These are phyloP conservation scores for Origma solitaria DNA, from an alignment of 2,113 vertebrate genomes.

Conservation along the genomic window DNA sequence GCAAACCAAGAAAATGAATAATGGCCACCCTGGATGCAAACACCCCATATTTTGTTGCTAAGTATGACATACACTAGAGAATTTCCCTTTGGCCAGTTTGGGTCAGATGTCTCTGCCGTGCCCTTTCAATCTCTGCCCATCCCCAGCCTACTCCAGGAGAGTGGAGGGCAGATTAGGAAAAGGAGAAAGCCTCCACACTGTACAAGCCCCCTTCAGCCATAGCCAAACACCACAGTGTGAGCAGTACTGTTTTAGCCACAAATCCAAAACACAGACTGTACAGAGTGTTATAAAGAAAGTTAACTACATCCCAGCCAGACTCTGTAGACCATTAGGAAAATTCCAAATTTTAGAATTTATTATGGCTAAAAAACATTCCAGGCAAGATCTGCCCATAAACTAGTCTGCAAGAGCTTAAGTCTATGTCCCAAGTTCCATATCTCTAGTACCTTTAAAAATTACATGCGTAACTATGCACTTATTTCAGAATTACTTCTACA, in stretches of 20 bases:
- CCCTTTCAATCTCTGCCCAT: neutral
- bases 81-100: neutral
- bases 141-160: neutral
- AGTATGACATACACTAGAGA: neutral
- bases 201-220: neutral
- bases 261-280: neutral
- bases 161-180: neutral
- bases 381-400: neutral
- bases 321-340: neutral
- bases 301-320: neutral
- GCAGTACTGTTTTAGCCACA: neutral
- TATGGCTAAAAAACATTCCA: neutral
- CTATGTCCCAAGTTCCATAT: rapidly evolving
- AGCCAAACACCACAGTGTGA: rapidly evolving
- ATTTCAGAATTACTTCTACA: neutral
- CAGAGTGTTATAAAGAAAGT: neutral
- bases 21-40: neutral
- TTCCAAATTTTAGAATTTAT: neutral
- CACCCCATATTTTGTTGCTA: neutral
- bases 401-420: neutral
- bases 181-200: neutral
- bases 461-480: neutral
- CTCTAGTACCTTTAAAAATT: neutral
- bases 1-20: neutral
- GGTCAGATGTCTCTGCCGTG: neutral